Evolutionary conservation across 2,113 vertebrate species (phyloP).

Genomic region (Chauna torquata): DNA sequence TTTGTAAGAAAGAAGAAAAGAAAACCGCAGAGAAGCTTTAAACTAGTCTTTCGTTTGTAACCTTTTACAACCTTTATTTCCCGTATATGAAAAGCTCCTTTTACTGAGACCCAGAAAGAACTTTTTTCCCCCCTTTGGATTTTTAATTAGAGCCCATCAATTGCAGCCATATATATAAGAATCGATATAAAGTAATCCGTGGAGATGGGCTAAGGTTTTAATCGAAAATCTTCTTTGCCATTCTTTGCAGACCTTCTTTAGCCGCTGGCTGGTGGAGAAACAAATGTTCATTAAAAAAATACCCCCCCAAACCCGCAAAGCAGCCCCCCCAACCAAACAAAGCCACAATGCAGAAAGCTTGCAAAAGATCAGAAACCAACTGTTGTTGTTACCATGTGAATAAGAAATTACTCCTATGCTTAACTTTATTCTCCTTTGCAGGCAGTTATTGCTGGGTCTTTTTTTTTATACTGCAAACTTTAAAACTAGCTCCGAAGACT

Average conservation of each 20-base stretch:
- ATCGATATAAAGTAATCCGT: constrained; percentile 82
- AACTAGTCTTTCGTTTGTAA: constrained; percentile 79
- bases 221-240: constrained; percentile 81
- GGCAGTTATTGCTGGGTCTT: background rate
- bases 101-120: constrained; percentile 68
- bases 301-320: background rate
- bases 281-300: constrained; percentile 68
- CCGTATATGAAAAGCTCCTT: constrained; percentile 75
- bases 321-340: background rate
- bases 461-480: background rate
- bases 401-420: constrained; percentile 41
- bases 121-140: constrained; percentile 56
- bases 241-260: constrained; percentile 79
- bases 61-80: constrained; percentile 79
- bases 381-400: constrained; percentile 60
- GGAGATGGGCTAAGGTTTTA: constrained; percentile 80
- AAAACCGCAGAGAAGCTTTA: constrained; percentile 74
- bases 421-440: constrained; percentile 43
- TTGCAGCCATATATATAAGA: constrained; percentile 78
- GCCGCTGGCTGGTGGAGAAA: constrained; percentile 65
- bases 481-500: background rate
- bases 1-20: constrained; percentile 71
- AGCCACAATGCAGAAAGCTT: constrained; percentile 40
- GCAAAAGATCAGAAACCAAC: constrained; percentile 67
- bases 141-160: constrained; percentile 79